These are phyloP conservation scores for Unio pictorum DNA, from an alignment of 2,888 invertebrate species.

Conservation along the genomic window DNA sequence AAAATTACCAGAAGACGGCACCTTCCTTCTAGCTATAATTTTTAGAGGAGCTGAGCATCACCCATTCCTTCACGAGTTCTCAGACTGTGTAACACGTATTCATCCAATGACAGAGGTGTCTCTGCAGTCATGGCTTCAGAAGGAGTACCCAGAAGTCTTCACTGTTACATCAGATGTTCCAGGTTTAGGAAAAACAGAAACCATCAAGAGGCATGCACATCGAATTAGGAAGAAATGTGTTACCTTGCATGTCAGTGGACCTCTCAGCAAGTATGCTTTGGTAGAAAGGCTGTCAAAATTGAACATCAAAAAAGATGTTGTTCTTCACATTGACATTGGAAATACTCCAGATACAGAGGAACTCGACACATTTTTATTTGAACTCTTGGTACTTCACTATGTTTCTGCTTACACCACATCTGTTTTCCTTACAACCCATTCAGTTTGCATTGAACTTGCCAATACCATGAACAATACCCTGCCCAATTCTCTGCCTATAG, in stretches of 20 bases:
- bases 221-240: constrained; percentile 8
- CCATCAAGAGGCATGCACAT: constrained; percentile 21
- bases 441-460: constrained; percentile 41
- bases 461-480: constrained; percentile 41
- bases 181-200: constrained; percentile 43
- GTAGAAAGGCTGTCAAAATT: constrained; percentile 23
- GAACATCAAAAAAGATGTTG: constrained; percentile 15
- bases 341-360: constrained; percentile 24
- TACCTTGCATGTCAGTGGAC: constrained; percentile 45
- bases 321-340: constrained; percentile 47
- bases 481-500: constrained; percentile 38
- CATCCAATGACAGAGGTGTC: constrained; percentile 21
- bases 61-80: constrained; percentile 34
- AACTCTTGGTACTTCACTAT: constrained; percentile 37
- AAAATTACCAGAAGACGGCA: constrained; percentile 5
- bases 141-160: constrained; percentile 22
- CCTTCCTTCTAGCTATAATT: constrained; percentile 31
- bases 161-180: constrained; percentile 39
- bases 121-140: constrained; percentile 9
- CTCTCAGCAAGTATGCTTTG: constrained; percentile 20
- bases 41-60: constrained; percentile 41
- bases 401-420: constrained; percentile 27
- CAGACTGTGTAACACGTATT: constrained; percentile 14
- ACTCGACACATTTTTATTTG: constrained; percentile 45
- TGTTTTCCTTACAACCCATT: constrained; percentile 20